Evolutionary conservation across 1,140 invertebrate genomes (phyloP), one percentile per base, ranked within the genome.

Genomic region (Pseudomyrmex gracilis): DNA sequence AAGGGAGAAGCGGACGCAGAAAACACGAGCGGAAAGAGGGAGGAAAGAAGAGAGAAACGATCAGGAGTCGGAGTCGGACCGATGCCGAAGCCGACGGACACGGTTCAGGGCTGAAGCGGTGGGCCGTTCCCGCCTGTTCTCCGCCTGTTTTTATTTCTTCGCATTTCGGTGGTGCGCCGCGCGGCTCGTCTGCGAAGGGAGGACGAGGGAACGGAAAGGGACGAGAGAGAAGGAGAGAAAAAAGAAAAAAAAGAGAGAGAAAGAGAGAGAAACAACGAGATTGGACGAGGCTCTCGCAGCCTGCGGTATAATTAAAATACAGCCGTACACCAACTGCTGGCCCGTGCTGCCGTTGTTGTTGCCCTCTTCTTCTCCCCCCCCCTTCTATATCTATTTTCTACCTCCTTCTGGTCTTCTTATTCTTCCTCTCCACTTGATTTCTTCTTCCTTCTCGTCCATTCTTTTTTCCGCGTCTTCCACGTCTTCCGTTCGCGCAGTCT

Each of bases 281-380:
- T 90, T 90, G 89, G 88, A 89, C 85, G 91, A 92, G 90, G 84
- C 86, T 91, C 90, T 89, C 85, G 86, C 76, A 76, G 91, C 73
- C 90, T 91, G 89, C 87, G 87, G 89, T 93, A 92, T 93, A 93
- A 93, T 93, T 93, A 93, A 94, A 94, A 94, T 93, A 94, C 93
- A 93, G 92, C 91, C 92, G 90, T 93, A 86, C 92, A 92, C 92
- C 92, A 89, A 91, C 90, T 90, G 90, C 85, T 82, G 83, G 86
- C 87, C 89, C 83, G 82, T 85, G 83, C 77, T 83, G 87, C 89
- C 85, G 86, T 82, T 61, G 64, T 82, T 84, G 58, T 76, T 88
- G 74, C 60, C 78, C 85, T 85, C 84, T 34, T 34, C 34, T 34
- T 85, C 83, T 85, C 83, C 83, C 43, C 86, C 83, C 86, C 83